Conservation (phyloP, 2,888 invertebrate genomes). For the Perdita meconis region DNA sequence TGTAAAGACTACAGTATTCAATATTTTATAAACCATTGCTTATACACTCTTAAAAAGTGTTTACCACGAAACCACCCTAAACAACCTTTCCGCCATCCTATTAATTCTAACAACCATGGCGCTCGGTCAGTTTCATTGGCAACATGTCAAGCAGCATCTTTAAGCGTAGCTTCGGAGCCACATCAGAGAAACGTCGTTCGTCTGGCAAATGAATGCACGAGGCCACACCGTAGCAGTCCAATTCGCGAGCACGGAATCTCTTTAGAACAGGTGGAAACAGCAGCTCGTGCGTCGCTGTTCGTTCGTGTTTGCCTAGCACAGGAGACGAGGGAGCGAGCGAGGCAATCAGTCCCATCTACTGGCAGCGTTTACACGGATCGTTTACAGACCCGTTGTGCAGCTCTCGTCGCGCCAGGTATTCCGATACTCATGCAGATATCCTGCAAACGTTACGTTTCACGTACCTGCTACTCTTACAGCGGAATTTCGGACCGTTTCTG, state of each 20-base stretch:
- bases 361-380: slow-evolving; percentile 71
- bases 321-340: slow-evolving; percentile 36
- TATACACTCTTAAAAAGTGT: no score
- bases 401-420: slow-evolving; percentile 62
- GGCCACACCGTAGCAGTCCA: slow-evolving; percentile 25
- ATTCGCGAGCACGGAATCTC: slow-evolving; percentile 34
- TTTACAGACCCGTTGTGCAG: slow-evolving; percentile 63
- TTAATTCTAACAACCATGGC: no score
- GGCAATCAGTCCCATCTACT: slow-evolving; percentile 74
- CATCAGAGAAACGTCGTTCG: slow-evolving; percentile 3
- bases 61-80: no score
- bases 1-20: no score
- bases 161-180: neutral
- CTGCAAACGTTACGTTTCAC: slow-evolving; percentile 51
- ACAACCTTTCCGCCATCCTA: no score
- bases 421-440: slow-evolving; percentile 60
- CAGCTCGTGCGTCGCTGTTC: slow-evolving; percentile 31
- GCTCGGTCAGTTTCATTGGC: neutral
- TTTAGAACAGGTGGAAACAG: slow-evolving; percentile 1
- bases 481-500: slow-evolving; percentile 23
- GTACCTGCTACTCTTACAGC: slow-evolving; percentile 39
- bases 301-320: slow-evolving; percentile 44
- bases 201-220: slow-evolving; percentile 9
- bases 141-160: neutral
- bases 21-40: no score